Conservation (phyloP, 1,140 invertebrate species). For the Ectropis grisescens region DNA sequence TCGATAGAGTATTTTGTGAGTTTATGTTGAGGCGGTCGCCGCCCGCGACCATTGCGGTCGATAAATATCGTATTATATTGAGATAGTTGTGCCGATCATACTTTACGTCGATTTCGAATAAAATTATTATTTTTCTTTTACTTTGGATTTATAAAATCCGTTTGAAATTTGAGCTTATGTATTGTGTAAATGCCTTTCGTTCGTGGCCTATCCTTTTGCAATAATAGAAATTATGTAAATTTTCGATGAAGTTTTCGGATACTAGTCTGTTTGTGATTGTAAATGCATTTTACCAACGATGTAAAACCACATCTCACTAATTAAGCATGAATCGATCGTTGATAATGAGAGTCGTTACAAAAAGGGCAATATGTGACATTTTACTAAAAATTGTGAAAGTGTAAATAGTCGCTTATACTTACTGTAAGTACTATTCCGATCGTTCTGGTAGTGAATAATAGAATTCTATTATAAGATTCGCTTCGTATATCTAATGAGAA, state of each 20-base stretch:
- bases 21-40: slow-evolving; percentile 40
- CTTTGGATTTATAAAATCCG: slow-evolving; percentile 65
- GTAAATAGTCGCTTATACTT: slow-evolving; percentile 30
- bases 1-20: slow-evolving; percentile 60
- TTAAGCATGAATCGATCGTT: slow-evolving; percentile 50
- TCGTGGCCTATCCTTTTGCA: slow-evolving; percentile 56
- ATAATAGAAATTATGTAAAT: slow-evolving; percentile 47
- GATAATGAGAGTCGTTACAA: slow-evolving; percentile 24
- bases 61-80: slow-evolving; percentile 64
- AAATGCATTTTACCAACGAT: slow-evolving; percentile 62
- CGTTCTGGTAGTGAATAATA: too few relatives aligned
- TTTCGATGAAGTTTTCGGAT: slow-evolving; percentile 59
- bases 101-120: slow-evolving; percentile 26
- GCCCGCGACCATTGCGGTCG: slow-evolving; percentile 44
- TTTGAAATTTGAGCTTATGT: slow-evolving; percentile 46
- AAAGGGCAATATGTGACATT: slow-evolving; percentile 59
- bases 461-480: slow-evolving; percentile 24
- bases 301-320: slow-evolving; percentile 60
- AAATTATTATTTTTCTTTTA: slow-evolving; percentile 44
- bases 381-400: slow-evolving; percentile 45
- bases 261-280: slow-evolving; percentile 67
- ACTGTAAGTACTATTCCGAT: slow-evolving; percentile 12
- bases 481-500: slow-evolving; percentile 24
- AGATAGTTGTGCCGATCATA: slow-evolving; percentile 59
- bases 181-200: slow-evolving; percentile 47